A percentile compares a stretch with the other conserved stretches of the same genome.
Conservation (phyloP, 2,888 invertebrate genomes). For the Ctena decussata region DNA sequence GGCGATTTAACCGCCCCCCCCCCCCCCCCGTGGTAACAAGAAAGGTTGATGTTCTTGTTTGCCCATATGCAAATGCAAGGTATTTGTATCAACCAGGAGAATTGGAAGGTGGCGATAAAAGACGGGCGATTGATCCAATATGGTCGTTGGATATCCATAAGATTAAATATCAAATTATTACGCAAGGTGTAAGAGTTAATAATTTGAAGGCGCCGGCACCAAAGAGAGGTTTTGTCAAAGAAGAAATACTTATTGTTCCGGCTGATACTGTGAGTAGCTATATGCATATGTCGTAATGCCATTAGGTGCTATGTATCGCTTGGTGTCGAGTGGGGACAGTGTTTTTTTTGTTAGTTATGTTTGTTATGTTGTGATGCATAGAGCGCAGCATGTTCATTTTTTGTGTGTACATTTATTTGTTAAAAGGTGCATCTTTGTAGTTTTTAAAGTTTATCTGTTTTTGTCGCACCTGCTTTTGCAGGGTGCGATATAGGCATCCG, state of each 20-base stretch:
- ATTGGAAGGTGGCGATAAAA: conserved; percentile 56
- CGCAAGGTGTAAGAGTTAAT: conserved; percentile 51
- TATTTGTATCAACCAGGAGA: conserved; percentile 57
- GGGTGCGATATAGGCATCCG: too few relatives aligned
- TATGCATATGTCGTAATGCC: conserved; percentile 65
- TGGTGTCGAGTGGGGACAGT: conserved; percentile 58
- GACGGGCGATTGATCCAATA: conserved; percentile 57
- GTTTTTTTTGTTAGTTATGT: conserved; percentile 61
- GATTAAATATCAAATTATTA: conserved; percentile 39
- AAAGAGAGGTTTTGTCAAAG: conserved; percentile 50
- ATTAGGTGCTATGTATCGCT: conserved; percentile 53
- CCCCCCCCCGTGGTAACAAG: conserved; percentile 21
- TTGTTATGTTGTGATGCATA: conserved; percentile 56
- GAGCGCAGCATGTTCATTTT: conserved; percentile 59
- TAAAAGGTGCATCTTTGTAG: conserved; percentile 59
- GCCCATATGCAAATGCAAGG: conserved; percentile 33
- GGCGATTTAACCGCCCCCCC: conserved; percentile 44
- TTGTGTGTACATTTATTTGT: conserved; percentile 54
- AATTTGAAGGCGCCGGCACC: conserved; percentile 50
- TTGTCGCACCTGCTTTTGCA: conserved; percentile 55
- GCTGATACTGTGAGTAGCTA: conserved; percentile 52
- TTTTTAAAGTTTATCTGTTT: conserved; percentile 36
- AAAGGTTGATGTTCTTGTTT: conserved; percentile 26
- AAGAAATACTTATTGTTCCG: conserved; percentile 43
- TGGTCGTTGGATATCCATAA: conserved; percentile 50